Evolutionary conservation across 2,888 invertebrate genomes (phyloP), one percentile per base, ranked within the genome.

Genomic region (Luffia ferchaultella): DNA sequence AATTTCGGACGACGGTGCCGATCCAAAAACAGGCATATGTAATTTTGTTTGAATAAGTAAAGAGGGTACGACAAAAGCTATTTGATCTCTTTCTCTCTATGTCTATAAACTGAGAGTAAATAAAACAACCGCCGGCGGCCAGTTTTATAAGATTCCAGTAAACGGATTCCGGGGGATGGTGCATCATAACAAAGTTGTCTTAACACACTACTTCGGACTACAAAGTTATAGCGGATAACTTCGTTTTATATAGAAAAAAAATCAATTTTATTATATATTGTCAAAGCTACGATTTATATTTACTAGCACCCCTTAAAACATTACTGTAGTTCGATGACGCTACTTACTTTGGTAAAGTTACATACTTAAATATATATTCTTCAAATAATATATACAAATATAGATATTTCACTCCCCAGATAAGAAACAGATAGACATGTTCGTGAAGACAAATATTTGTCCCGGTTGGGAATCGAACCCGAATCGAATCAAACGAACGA

Each of bases 21-120:
- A 82, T 79, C 76, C 77, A 69, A 75, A 73, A 76, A 73, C 76
- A 71, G 74, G 82, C 82, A 82, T 82, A 83, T 79, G 82, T 83
- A 83, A 83, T 82, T 82, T 80, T 83, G 80, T 83, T 82, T 83
- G 82, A 80, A 83, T 82, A 83, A 80, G 80, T 79, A 82, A 82
- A 75, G 72, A 76, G 74, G 77, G 73, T 69, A 76, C 75, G 79
- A 82, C 82, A 82, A 83, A 83, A 73, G 76, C 76, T 76, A 79
- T 83, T 83, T 79, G 80, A 80, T 80, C 78, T 80, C 62, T 61
- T 60, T 60, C 63, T 70, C 68, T 69, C 66, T 72, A 67, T 71
- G 62, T 58, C 62, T 69, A 62, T 62, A 62, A 30, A 30, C 9
- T 18, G 42, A 65, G 69, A 68, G 77, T 80, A 82, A 78, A 80